Conservation (phyloP, 2,888 invertebrate species). For the Aphidoletes aphidimyza region DNA sequence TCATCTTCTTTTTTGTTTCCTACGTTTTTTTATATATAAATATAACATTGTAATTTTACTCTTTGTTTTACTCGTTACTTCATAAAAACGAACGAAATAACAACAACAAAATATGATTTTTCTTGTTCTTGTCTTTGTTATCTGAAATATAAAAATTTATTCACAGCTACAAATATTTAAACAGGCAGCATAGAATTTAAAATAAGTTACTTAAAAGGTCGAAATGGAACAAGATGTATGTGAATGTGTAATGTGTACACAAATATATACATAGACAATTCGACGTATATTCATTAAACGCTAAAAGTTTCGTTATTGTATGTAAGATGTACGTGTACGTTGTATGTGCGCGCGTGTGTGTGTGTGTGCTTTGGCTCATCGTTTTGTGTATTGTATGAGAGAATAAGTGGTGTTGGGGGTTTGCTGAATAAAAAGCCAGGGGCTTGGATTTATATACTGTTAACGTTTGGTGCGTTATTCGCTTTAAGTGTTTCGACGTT, state of each 20-base stretch:
- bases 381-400: too few relatives aligned
- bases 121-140: background rate
- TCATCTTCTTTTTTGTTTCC: background rate
- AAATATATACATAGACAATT: background rate
- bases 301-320: background rate
- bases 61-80: slow-evolving; percentile 19
- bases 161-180: slow-evolving; percentile 43
- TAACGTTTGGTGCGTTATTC: background rate
- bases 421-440: background rate
- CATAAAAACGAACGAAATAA: too few relatives aligned
- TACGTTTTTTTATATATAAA: background rate
- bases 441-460: slow-evolving; percentile 49
- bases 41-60: background rate
- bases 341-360: too few relatives aligned
- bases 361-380: too few relatives aligned
- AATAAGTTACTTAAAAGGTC: slow-evolving; percentile 1
- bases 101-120: too few relatives aligned
- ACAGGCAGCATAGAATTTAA: slow-evolving; percentile 27
- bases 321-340: too few relatives aligned
- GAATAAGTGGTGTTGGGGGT: too few relatives aligned
- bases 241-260: too few relatives aligned
- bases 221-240: background rate
- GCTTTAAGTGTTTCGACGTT: slow-evolving; percentile 16
- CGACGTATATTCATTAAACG: slow-evolving; percentile 1
- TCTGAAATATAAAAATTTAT: slow-evolving; percentile 5